Base-by-base conservation (phyloP, 2,113 vertebrate genomes). In the Pleuronectes platessa region DNA sequence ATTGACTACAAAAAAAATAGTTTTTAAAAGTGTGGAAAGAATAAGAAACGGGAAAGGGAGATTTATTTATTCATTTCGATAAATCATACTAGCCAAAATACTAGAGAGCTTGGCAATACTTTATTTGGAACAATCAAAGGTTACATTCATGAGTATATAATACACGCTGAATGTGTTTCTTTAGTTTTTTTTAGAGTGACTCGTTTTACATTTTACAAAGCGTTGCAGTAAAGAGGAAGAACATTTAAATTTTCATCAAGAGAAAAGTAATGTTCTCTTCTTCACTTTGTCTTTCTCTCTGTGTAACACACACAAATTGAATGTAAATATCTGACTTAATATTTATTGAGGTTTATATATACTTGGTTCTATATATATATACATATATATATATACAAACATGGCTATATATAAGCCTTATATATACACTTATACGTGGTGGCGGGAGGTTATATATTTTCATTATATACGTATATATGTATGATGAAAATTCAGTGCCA, bases 311-410 rank as follows among this genome's bases (percentile, higher is more conserved):
- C 82, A 86, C 80, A 83, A 91, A 92, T 79, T 94, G 94, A 95
- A 95, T 95, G 94, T 95, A 95, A 93, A 95, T 95, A 95, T 89
- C 83, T 92, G 91, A 94, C 90, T 90, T 86, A 90, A 92, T 93
- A 92, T 89, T 85, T 75, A 90, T 72, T 77, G 87, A 94, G 89
- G 91, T 88, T 90, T 73, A 89, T 91, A 87, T 88, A 86, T 83
- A 75, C 23, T 14, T 47, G 12, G 5, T n/a, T 15, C 35, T 23
- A 68, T 55, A 56, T 23, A 40, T 56, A 42, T 59, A 79, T 55
- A 68, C 89, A 88, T 89, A 27, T 3, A 27, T 27, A 27, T 27
- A 84, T 90, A 88, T 89, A 84, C 87, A 86, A 80, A 73, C 26
- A 11, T 10, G 27, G 11, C 10, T 15, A 55, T 55, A 56, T 56